Conservation (phyloP, 1,140 invertebrate genomes). For the Zaprionus vittiger region DNA sequence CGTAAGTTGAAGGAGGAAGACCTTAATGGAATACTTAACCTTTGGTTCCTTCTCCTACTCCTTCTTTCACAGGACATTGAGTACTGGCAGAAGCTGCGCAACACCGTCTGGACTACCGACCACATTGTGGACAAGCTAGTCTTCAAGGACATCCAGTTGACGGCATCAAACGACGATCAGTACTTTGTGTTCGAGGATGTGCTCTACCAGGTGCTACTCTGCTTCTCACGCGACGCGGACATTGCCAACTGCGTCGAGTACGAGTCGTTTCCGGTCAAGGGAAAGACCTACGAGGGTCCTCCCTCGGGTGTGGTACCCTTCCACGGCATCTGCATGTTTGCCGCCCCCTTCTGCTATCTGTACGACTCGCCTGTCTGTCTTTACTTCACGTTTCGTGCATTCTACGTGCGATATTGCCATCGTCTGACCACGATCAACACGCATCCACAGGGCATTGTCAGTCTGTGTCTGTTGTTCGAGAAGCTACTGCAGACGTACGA, state of each 20-base stretch:
- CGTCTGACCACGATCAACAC: constrained; percentile 95
- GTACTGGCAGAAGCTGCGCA: constrained; percentile 93
- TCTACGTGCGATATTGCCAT: constrained; percentile 96
- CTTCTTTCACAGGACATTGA: constrained; percentile 88
- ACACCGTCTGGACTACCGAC: constrained; percentile 94
- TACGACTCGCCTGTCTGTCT: constrained; percentile 94
- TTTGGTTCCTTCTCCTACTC: not conserved
- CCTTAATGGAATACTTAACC: not conserved
- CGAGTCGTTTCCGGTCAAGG: constrained; percentile 89
- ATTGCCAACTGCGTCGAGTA: constrained; percentile 88
- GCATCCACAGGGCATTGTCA: constrained; percentile 94
- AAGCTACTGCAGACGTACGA: constrained; percentile 95
- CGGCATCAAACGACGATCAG: constrained; percentile 98
- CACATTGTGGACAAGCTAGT: constrained; percentile 96
- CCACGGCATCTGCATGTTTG: constrained; percentile 99
- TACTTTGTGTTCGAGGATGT: constrained; percentile 99
- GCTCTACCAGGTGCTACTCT: constrained; percentile 97
- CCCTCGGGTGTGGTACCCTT: constrained; percentile 98
- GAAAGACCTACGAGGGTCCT: constrained; percentile 90
- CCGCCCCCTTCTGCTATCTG: constrained; percentile 96
- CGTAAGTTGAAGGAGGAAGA: constrained; percentile 45
- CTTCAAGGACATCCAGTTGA: constrained; percentile 97
- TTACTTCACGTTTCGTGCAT: constrained; percentile 95
- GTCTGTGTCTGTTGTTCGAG: constrained; percentile 94
- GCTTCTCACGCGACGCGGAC: constrained; percentile 95